A percentile compares a stretch with the other conserved stretches of the same genome.
Evolutionary conservation across 2,888 invertebrate species (phyloP).

Genomic region (Mycogona germanica): DNA sequence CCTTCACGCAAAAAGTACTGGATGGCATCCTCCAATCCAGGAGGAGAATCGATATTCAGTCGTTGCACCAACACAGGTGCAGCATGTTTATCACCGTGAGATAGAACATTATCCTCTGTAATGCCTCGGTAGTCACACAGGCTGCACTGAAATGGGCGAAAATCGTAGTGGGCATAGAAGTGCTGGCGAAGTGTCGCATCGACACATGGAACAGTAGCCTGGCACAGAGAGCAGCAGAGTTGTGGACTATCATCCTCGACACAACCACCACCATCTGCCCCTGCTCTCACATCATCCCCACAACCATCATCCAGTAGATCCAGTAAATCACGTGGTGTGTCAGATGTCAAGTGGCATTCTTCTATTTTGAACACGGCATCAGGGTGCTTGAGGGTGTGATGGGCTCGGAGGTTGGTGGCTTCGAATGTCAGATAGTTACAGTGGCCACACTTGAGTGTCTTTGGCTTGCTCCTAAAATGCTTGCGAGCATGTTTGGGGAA

Average conservation of each 20-base stretch:
- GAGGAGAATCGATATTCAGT: slow-evolving; percentile 1
- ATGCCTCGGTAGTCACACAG: slow-evolving; percentile 11
- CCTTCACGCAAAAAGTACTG: slow-evolving; percentile 17
- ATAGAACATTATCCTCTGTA: slow-evolving; percentile 13
- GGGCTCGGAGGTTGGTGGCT: slow-evolving; percentile 22
- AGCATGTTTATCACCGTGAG: slow-evolving; percentile 6
- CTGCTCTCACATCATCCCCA: neutral
- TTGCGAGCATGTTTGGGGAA: slow-evolving; percentile 24
- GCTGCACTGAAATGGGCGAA: slow-evolving; percentile 16
- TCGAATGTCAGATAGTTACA: slow-evolving; percentile 24
- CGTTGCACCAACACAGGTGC: neutral
- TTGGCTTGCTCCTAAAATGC: slow-evolving; percentile 23
- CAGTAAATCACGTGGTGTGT: slow-evolving; percentile 12
- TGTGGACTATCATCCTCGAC: neutral
- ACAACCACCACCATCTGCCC: neutral
- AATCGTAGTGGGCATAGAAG: slow-evolving; percentile 20
- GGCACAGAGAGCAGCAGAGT: slow-evolving; percentile 19
- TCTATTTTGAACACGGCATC: slow-evolving; percentile 14
- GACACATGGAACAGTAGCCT: slow-evolving; percentile 5
- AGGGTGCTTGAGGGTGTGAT: slow-evolving; percentile 22
- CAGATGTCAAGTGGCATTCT: slow-evolving; percentile 15
- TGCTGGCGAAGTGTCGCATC: slow-evolving; percentile 16
- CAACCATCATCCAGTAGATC: slow-evolving; percentile 14
- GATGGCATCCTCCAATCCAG: slow-evolving; percentile 18
- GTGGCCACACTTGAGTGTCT: slow-evolving; percentile 24